Evolutionary conservation across 1,140 invertebrate species (phyloP).

Genomic region (Acromyrmex echinatior): DNA sequence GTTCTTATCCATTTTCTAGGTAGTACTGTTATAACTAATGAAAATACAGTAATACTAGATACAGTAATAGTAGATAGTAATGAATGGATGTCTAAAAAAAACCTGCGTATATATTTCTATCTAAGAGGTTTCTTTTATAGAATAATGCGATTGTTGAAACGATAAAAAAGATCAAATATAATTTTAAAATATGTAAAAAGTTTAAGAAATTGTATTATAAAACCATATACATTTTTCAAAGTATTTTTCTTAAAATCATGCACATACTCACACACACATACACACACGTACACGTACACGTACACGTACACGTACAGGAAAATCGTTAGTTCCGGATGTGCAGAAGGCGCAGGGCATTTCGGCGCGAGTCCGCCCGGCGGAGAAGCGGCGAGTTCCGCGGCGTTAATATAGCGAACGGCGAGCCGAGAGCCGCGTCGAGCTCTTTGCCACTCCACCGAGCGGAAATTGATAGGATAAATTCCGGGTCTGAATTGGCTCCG

Average conservation of each 20-base stretch:
- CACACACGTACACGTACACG: too few species aligned
- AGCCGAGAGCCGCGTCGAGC: constrained; percentile 82
- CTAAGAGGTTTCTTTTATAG: too few species aligned
- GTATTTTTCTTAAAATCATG: background rate
- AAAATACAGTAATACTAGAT: too few species aligned
- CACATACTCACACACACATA: background rate
- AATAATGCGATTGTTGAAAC: background rate
- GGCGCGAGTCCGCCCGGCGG: constrained; percentile 49
- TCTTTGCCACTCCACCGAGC: constrained; percentile 89
- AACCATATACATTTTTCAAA: background rate
- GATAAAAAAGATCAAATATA: background rate
- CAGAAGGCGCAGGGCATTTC: background rate
- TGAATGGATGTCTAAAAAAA: too few species aligned
- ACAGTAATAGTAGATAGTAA: too few species aligned
- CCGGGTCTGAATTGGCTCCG: constrained; percentile 89
- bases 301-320: constrained; percentile 16
- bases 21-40: too few species aligned
- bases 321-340: constrained; percentile 23
- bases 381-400: constrained; percentile 80
- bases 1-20: too few species aligned
- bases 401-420: constrained; percentile 86
- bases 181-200: background rate
- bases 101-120: too few species aligned
- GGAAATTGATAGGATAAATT: constrained; percentile 90
- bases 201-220: background rate